Base-by-base conservation (phyloP, 2,888 invertebrate species). In the Glaucopsyche alexis region DNA sequence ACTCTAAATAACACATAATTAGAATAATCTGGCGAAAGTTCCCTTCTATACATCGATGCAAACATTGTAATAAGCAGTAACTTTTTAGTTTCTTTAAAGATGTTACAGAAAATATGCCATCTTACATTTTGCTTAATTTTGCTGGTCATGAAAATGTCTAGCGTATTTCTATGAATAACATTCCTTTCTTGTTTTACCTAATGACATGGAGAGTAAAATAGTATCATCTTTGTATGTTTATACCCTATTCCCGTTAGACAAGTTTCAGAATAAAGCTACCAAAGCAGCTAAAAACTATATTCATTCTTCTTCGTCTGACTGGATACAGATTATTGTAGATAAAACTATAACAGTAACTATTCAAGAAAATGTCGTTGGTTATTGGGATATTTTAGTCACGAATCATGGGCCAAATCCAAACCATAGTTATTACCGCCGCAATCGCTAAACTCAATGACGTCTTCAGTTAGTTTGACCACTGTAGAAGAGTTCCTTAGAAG, bases 141-240 rank as follows among this genome's bases (percentile, higher is more conserved):
- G 3, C 47, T 13, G 9, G 47, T 47, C 60, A 38, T 60, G 60
- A 38, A 9, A 38, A 60, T 60, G 14, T 19, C 5, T 11, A 19
- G 19, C 11, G 6, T 13, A 13, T 11, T 29, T 60, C 6, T 13
- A 60, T 29, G 8, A 60, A 60, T 38, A 38, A 60, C 60, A 60
- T 29, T 29, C 60, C 60, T 55, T 49, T 49, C 42, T 42, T 42
- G 8, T 42, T 42, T 42, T 42, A 42, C 7, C 42, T 6, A n/a
- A 7, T 50, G 50, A n/a, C 14, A 50, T 50, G 8, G 52, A 52
- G 16, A 8, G 52, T 4, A 52, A 55, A 16, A 4, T 19, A 16
- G 16, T 55, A 16, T 55, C 9, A 55, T 55, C 55, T 55, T 55
- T 55, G 16, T 55, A 52, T 52, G 16, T 52, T 52, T 52, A 52